phyloP scores from a whole-genome alignment of 2,797 vertebrate genomes.

The Enteromius trimaculatus region DNA sequence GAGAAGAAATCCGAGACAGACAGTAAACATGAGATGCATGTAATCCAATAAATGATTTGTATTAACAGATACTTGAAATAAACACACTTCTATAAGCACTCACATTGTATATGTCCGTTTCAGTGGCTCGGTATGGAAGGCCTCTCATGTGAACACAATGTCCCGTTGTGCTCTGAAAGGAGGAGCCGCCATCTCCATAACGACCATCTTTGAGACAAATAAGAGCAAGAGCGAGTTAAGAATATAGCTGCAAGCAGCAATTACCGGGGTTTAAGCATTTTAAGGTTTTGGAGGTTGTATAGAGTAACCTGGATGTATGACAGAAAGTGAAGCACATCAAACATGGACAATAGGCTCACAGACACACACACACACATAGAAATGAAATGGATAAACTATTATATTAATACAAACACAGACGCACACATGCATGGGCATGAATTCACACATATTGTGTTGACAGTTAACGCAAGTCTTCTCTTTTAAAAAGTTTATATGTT shows the following conservation, averaged over 20 bases:
- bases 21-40: conserved; percentile 1
- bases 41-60: background rate
- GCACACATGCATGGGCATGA: no score
- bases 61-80: background rate
- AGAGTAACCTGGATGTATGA: no score
- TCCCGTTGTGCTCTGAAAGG: conserved; percentile 98
- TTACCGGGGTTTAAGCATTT: no score
- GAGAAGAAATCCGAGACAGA: background rate
- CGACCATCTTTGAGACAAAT: conserved; percentile 88
- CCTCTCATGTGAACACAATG: conserved; percentile 99
- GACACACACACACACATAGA: no score
- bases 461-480: no score
- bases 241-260: background rate
- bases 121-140: conserved; percentile 95
- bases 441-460: no score
- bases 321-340: no score
- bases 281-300: no score
- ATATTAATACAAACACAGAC: no score
- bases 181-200: conserved; percentile 89
- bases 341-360: no score
- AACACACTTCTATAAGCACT: conserved; percentile 62
- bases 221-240: conserved; percentile 34
- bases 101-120: conserved; percentile 97
- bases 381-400: no score
- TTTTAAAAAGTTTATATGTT: no score